phyloP scores from a whole-genome alignment of 2,113 vertebrate genomes.

The Anguilla rostrata region DNA sequence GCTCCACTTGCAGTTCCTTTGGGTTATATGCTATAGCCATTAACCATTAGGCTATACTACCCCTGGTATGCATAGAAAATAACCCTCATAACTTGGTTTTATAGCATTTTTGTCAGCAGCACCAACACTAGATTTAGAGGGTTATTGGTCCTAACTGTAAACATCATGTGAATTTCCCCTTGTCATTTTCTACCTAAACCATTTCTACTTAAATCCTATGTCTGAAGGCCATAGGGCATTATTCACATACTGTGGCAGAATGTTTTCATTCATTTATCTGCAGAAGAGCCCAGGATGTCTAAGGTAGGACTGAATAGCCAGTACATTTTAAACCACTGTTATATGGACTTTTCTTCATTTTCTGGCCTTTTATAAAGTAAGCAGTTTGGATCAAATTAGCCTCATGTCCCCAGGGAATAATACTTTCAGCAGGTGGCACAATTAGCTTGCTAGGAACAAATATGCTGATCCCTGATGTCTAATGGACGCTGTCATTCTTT shows the following conservation, averaged over 20 bases:
- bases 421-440: neutral
- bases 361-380: neutral
- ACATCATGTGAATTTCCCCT: neutral
- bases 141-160: neutral
- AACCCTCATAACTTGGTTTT: neutral
- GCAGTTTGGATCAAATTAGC: neutral
- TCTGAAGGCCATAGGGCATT: constrained; percentile 23
- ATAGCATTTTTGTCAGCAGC: neutral
- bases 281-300: constrained; percentile 28
- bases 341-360: no score
- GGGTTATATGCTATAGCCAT: neutral
- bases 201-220: neutral
- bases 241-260: constrained; percentile 40
- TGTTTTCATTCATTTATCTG: constrained; percentile 40
- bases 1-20: neutral
- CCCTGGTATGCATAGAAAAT: neutral
- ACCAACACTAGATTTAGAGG: neutral
- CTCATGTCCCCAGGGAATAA: no score
- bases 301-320: neutral
- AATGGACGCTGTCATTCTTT: neutral
- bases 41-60: neutral
- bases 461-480: neutral
- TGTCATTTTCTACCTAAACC: neutral
- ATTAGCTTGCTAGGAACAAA: neutral
- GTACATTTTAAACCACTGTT: no score